phyloP scores from a whole-genome alignment of 2,888 invertebrate species.

The Cabera pusaria region DNA sequence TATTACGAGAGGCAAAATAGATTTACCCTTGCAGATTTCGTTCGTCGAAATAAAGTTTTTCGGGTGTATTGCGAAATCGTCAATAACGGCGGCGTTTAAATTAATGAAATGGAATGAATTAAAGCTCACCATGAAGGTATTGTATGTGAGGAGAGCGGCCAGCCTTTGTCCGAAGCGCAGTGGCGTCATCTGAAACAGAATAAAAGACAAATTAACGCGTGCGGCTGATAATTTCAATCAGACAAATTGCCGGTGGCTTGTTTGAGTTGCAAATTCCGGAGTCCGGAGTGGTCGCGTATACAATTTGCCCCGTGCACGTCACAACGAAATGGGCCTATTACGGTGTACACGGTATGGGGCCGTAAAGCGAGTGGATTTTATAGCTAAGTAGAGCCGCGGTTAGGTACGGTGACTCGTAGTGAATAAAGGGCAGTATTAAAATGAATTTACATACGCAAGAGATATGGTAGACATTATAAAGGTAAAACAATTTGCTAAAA shows the following conservation, averaged over 20 bases:
- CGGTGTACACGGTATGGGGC: slow-evolving; percentile 20
- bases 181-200: slow-evolving; percentile 65
- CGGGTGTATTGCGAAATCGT: slow-evolving; percentile 8
- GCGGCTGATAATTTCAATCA: slow-evolving; percentile 48
- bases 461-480: no score
- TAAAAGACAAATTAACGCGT: slow-evolving; percentile 35
- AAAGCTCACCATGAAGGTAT: slow-evolving; percentile 59
- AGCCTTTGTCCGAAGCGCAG: slow-evolving; percentile 50
- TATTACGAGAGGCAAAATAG: slow-evolving; percentile 36
- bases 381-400: slow-evolving; percentile 16
- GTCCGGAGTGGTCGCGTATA: slow-evolving; percentile 29
- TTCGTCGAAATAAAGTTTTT: slow-evolving; percentile 28
- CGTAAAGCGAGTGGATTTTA: slow-evolving; percentile 25
- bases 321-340: slow-evolving; percentile 36
- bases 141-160: slow-evolving; percentile 55
- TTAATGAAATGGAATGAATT: slow-evolving; percentile 13
- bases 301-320: slow-evolving; percentile 38
- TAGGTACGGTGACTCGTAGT: slow-evolving; percentile 10
- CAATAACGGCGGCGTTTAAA: slow-evolving; percentile 11
- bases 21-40: slow-evolving; percentile 13
- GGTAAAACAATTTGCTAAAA: slow-evolving; percentile 1
- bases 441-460: slow-evolving; percentile 1
- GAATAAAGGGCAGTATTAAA: slow-evolving; percentile 12
- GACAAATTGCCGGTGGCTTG: slow-evolving; percentile 44
- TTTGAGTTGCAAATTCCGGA: slow-evolving; percentile 53